phyloP scores from a whole-genome alignment of 2,797 vertebrate genomes.

The Leontopithecus rosalia region DNA sequence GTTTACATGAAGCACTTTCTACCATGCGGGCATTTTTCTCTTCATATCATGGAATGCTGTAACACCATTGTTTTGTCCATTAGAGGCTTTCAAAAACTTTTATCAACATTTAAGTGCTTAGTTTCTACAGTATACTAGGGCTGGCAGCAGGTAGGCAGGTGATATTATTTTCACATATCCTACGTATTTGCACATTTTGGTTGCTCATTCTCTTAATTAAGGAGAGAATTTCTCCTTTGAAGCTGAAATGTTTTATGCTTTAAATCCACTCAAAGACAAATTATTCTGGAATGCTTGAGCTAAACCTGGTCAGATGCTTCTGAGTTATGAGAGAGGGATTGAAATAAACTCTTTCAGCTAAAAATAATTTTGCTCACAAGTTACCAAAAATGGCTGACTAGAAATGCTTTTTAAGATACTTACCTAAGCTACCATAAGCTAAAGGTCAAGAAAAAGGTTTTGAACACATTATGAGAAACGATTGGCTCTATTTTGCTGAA shows the following conservation, averaged over 20 bases:
- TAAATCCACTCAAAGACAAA: conserved; percentile 47
- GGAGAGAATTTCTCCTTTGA: conserved; percentile 49
- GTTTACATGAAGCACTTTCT: conserved; percentile 10
- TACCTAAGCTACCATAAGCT: conserved; percentile 48
- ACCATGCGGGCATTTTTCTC: neutral
- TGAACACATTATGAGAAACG: conserved; percentile 50
- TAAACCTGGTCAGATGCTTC: conserved; percentile 67
- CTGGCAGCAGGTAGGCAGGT: neutral
- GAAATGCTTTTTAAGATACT: conserved; percentile 70
- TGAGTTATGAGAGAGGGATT: conserved; percentile 69
- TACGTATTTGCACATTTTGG: neutral
- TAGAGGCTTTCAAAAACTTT: neutral
- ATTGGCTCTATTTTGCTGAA: conserved; percentile 47
- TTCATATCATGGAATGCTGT: neutral
- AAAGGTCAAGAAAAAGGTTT: conserved; percentile 62
- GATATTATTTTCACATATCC: neutral
- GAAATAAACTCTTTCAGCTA: conserved; percentile 77
- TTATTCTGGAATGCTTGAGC: conserved; percentile 65
- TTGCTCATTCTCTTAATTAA: conserved; percentile 18
- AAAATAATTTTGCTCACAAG: conserved; percentile 78
- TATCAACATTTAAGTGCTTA: conserved; percentile 28
- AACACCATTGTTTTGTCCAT: neutral
- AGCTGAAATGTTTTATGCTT: conserved; percentile 40
- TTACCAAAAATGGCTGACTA: conserved; percentile 77
- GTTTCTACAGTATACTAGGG: neutral